Percentiles rank a stretch among this genome's conserved stretches.
Evolutionary conservation across 2,113 vertebrate species (phyloP).

Genomic region (Myrmophylax atrothorax): DNA sequence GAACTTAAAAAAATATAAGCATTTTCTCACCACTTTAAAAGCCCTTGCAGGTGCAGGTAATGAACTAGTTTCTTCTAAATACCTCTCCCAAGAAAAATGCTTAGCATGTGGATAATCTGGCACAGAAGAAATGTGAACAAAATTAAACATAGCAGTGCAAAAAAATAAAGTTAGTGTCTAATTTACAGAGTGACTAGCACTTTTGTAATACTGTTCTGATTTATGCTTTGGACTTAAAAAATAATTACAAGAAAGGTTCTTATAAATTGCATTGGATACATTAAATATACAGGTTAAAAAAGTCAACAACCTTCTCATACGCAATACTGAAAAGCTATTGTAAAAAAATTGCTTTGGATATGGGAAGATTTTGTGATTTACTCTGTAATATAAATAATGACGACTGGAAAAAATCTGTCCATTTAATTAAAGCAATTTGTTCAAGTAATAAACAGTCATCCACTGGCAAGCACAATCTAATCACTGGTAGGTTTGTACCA

Average conservation of each 20-base stretch:
- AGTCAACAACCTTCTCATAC: background rate
- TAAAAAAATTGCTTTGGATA: background rate
- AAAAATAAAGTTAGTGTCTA: background rate
- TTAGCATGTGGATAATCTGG: constrained; percentile 81
- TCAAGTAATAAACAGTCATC: background rate
- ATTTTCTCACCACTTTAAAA: constrained; percentile 84
- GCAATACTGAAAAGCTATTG: background rate
- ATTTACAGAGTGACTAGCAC: background rate
- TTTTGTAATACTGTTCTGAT: background rate
- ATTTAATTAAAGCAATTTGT: background rate
- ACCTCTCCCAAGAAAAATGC: constrained; percentile 87
- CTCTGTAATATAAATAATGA: background rate
- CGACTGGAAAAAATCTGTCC: background rate
- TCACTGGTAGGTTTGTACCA: background rate
- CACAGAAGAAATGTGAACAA: constrained; percentile 26
- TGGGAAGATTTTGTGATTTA: background rate
- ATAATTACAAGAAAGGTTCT: background rate
- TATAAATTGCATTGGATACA: background rate
- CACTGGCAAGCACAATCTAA: background rate
- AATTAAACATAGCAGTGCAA: background rate
- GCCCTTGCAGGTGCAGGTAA: constrained; percentile 85
- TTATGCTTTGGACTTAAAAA: background rate
- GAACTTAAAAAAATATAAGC: background rate
- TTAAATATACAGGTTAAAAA: background rate
- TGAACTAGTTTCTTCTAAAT: constrained; percentile 86